Conservation (phyloP, 2,888 invertebrate species). For the Lypha dubia region DNA sequence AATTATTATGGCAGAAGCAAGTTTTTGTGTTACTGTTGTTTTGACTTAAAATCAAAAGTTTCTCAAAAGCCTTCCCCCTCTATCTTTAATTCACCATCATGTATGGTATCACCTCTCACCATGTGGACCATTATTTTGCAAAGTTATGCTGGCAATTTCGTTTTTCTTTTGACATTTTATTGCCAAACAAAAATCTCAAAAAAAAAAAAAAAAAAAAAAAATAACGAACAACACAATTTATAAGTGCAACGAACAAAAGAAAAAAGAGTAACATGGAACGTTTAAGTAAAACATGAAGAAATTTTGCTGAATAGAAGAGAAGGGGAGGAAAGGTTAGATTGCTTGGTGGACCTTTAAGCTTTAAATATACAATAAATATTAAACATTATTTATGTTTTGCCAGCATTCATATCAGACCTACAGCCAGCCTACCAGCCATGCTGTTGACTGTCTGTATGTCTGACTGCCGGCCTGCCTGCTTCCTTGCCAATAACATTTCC, state of each 20-base stretch:
- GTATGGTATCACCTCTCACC: slow-evolving; percentile 27
- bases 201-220: too few species aligned
- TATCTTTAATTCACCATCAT: background rate
- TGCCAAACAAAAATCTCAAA: slow-evolving; percentile 27
- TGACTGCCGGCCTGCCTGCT: slow-evolving; percentile 36
- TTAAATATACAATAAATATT: slow-evolving; percentile 66
- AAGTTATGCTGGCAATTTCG: slow-evolving; percentile 48
- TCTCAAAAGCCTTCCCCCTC: slow-evolving; percentile 20
- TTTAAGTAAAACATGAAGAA: slow-evolving; percentile 42
- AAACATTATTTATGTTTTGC: slow-evolving; percentile 45
- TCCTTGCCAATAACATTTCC: slow-evolving; percentile 53
- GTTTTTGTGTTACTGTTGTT: slow-evolving; percentile 38
- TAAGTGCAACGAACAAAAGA: slow-evolving; percentile 33
- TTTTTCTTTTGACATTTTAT: slow-evolving; percentile 53
- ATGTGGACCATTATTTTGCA: slow-evolving; percentile 51
- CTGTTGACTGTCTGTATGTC: slow-evolving; percentile 32
- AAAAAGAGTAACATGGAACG: slow-evolving; percentile 14
- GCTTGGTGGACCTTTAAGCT: slow-evolving; percentile 51
- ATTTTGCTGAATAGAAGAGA: background rate
- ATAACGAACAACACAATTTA: slow-evolving; percentile 19
- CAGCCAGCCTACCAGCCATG: background rate
- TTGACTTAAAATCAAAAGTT: slow-evolving; percentile 42
- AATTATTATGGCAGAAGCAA: slow-evolving; percentile 68
- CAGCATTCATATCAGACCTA: slow-evolving; percentile 25
- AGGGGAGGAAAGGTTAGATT: slow-evolving; percentile 28